Evolutionary conservation across 2,113 vertebrate species (phyloP).

Genomic region (Dipodomys ordii): DNA sequence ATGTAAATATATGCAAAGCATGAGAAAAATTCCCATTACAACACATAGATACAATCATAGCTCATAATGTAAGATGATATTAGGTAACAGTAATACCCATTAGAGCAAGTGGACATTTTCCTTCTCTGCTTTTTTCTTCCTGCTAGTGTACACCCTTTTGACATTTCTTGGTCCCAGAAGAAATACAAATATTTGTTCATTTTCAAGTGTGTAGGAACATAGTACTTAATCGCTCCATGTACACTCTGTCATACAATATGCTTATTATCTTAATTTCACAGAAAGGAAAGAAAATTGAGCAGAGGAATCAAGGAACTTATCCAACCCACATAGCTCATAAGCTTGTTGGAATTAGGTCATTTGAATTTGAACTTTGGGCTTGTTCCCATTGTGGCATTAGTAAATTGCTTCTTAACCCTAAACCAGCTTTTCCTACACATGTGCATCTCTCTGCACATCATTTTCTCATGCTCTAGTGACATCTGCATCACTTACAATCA

Average conservation of each 20-base stretch:
- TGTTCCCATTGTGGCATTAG: neutral
- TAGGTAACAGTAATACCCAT: neutral
- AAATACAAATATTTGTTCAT: neutral
- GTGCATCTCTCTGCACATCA: neutral
- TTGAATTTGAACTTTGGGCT: neutral
- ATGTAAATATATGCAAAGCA: neutral
- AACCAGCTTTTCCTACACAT: neutral
- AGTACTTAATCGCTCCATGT: neutral
- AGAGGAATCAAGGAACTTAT: neutral
- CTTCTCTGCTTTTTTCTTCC: neutral
- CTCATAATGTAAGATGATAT: neutral
- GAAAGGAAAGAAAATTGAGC: constrained; percentile 30
- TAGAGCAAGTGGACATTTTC: neutral
- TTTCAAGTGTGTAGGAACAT: neutral
- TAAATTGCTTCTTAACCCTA: constrained; percentile 13
- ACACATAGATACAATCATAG: neutral
- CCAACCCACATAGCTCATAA: neutral
- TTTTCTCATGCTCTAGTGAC: constrained; percentile 5
- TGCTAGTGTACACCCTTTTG: neutral
- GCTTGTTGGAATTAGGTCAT: neutral
- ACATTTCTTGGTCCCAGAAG: neutral
- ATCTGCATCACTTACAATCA: neutral
- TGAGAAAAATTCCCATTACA: neutral
- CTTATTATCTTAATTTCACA: constrained; percentile 35
- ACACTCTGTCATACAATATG: neutral